Percentiles rank a stretch among this genome's conserved stretches.
These are phyloP conservation scores for Ganaspis brasiliensis DNA, from an alignment of 2,888 invertebrate species.

Conservation along the genomic window DNA sequence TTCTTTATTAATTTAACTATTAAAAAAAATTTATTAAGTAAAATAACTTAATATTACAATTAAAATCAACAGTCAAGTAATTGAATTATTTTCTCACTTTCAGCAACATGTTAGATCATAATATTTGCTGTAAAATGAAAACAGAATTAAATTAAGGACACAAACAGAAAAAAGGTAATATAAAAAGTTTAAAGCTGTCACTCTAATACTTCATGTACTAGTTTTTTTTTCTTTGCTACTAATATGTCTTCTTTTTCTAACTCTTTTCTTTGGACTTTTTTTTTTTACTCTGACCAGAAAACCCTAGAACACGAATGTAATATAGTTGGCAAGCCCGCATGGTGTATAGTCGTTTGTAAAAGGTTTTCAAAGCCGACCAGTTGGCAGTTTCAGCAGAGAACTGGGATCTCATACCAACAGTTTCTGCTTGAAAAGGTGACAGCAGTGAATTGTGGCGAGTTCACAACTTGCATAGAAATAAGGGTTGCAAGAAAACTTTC, in stretches of 20 bases:
- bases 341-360: conserved; percentile 41
- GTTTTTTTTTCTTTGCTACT: not conserved
- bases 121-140: too few species aligned
- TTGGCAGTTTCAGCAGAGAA: conserved; percentile 36
- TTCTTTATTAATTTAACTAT: too few species aligned
- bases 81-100: too few species aligned
- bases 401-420: conserved; percentile 34
- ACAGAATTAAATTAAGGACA: too few species aligned
- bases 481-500: conserved; percentile 18
- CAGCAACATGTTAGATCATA: too few species aligned
- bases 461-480: conserved; percentile 33
- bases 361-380: conserved; percentile 41
- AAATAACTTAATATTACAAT: too few species aligned
- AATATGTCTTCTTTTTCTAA: conserved; percentile 7
- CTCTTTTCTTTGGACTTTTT: not conserved
- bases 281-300: conserved; percentile 21
- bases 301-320: conserved; percentile 33
- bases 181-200: too few species aligned
- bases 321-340: conserved; percentile 36
- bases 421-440: conserved; percentile 38
- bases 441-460: conserved; percentile 32
- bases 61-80: too few species aligned
- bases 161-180: too few species aligned
- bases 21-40: too few species aligned
- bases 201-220: too few species aligned